Conservation (phyloP, 2,888 invertebrate species). For the Drosophila tripunctata region DNA sequence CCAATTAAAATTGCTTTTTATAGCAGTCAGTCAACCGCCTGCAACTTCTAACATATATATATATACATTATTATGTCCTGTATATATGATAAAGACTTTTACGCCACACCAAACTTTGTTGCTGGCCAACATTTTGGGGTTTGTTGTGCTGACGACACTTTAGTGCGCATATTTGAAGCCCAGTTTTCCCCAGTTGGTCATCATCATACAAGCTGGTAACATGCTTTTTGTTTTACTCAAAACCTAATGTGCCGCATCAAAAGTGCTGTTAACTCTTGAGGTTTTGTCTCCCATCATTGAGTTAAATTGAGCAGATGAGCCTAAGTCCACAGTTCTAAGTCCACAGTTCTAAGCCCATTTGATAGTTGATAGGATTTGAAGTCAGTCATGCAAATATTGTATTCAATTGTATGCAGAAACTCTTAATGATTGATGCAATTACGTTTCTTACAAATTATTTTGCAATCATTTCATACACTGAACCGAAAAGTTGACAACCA, state of each 20-base stretch:
- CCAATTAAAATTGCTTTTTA: slow-evolving; percentile 76
- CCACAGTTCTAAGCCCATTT: slow-evolving; percentile 9
- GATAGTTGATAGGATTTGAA: slow-evolving; percentile 33
- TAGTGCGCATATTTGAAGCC: slow-evolving; percentile 2
- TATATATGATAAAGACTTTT: slow-evolving; percentile 12
- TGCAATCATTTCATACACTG: background rate
- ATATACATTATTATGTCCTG: background rate
- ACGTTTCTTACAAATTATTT: background rate
- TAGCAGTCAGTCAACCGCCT: slow-evolving; percentile 14
- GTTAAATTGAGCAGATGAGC: slow-evolving; percentile 47
- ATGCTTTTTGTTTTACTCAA: slow-evolving; percentile 61
- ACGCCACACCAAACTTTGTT: slow-evolving; percentile 14
- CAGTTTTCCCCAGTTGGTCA: slow-evolving; percentile 39
- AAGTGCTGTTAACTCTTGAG: slow-evolving; percentile 53
- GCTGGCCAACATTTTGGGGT: background rate
- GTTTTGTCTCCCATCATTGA: slow-evolving; percentile 29
- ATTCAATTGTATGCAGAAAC: slow-evolving; percentile 15
- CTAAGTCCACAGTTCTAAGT: no score
- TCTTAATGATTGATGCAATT: slow-evolving; percentile 37
- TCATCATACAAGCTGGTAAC: slow-evolving; percentile 45
- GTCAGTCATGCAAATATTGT: slow-evolving; percentile 25
- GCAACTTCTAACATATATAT: background rate
- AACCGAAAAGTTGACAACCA: background rate
- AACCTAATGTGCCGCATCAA: slow-evolving; percentile 55
- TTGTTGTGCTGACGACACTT: slow-evolving; percentile 2